Base-by-base conservation (phyloP, 2,113 vertebrate genomes). In the Pangasianodon hypophthalmus region DNA sequence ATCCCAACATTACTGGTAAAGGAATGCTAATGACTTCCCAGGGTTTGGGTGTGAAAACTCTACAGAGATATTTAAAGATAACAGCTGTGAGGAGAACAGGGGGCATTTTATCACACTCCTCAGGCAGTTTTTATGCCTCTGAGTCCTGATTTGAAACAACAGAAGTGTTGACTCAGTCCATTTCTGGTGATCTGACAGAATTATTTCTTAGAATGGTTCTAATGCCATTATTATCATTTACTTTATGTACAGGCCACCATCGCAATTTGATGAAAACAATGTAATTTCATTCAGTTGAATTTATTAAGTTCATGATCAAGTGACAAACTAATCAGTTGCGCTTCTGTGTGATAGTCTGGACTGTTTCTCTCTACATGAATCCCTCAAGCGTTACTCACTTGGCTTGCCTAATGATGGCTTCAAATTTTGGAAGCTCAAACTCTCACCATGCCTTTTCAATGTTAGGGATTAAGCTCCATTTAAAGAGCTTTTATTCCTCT, bases 381-480 rank as follows among this genome's bases (percentile, higher is more conserved):
- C 69, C 52, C 37, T 79, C 37, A 18, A n/a, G 37, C 41, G 5
- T 80, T 54, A 29, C 37, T 41, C 26, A 87, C 44, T 56, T 48
- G 54, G 37, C 24, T 46, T 41, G 71, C 52, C 6, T 82, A 81
- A 88, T 83, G 79, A 80, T 29, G 14, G 21, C 19, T 88, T 69
- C 32, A 69, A 54, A 82, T 13, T 56, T 69, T 67, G 58, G 18
- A 87, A 79, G 41, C 44, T 50, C 16, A 62, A 46, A 62, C 56
- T 32, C 32, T 67, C 62, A 71, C 62, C 32, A 37, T 88, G 46
- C 58, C 37, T 71, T 67, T 67, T 24, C 62, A 69, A 10, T 56
- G 79, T 41, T 71, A 67, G 21, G 64, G 50, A 73, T 84, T 88
- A 84, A 44, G 50, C 64, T 84, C 67, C 50, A 58, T 88, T 88